A percentile compares a stretch with the other conserved stretches of the same genome.
Conservation (phyloP, 2,797 vertebrate genomes). For the Neosilurus hyrtlii region DNA sequence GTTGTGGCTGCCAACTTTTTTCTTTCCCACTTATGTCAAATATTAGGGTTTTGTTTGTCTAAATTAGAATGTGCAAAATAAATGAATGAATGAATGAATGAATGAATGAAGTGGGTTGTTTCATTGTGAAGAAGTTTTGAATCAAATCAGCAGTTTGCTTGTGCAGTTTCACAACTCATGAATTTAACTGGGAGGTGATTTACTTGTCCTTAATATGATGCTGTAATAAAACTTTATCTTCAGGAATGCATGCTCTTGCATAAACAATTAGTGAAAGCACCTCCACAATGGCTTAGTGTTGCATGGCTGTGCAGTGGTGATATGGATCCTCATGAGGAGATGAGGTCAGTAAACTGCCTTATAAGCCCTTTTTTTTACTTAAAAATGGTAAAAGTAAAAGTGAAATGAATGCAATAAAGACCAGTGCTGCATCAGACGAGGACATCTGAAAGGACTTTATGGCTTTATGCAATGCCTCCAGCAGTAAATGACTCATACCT, state of each 20-base stretch:
- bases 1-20: conserved; percentile 56
- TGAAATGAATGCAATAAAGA: conserved; percentile 50
- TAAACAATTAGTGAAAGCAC: conserved; percentile 37
- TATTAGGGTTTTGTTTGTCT: conserved; percentile 23
- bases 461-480: conserved; percentile 60
- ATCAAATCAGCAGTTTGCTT: neutral
- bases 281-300: conserved; percentile 38
- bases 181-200: conserved; percentile 38
- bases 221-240: conserved; percentile 43
- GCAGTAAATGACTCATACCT: conserved; percentile 64
- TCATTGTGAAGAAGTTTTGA: neutral
- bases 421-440: conserved; percentile 36
- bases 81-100: neutral
- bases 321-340: conserved; percentile 64
- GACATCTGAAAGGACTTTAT: conserved; percentile 54
- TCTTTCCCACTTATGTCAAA: conserved; percentile 54
- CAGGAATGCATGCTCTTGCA: conserved; percentile 48
- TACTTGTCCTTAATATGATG: conserved; percentile 52
- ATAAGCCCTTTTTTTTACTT: conserved; percentile 48
- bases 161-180: neutral
- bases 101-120: neutral
- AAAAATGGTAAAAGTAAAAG: conserved; percentile 49
- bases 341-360: conserved; percentile 60
- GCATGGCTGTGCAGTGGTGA: conserved; percentile 62
- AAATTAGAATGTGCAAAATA: neutral